These are phyloP conservation scores for Microchirus variegatus DNA, from an alignment of 2,797 vertebrate genomes.

Conservation along the genomic window DNA sequence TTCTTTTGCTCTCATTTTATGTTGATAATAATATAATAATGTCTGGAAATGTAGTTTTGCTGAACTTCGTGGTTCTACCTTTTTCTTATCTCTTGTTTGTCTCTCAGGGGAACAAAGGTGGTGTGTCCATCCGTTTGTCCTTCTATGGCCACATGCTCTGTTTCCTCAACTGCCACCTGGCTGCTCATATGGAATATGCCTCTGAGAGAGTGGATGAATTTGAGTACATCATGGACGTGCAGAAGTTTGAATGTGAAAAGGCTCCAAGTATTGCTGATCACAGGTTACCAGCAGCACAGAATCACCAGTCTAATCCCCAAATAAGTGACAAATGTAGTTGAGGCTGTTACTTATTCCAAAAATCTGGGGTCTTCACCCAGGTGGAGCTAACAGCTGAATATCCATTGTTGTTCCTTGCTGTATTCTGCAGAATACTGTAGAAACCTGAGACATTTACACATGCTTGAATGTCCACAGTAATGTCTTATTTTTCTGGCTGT, in stretches of 20 bases:
- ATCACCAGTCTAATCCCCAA: background rate
- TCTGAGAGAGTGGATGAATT: conserved; percentile 90
- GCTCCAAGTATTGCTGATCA: conserved; percentile 85
- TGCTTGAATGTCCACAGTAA: background rate
- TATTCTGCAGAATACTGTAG: too few relatives aligned
- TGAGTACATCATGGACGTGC: conserved; percentile 88
- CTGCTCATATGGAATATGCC: conserved; percentile 90
- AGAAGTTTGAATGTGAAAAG: conserved; percentile 81
- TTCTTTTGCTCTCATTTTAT: background rate
- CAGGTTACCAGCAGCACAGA: conserved; percentile 80
- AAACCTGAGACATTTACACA: background rate
- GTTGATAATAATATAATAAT: background rate
- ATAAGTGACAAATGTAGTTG: too few relatives aligned
- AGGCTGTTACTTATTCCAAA: too few relatives aligned
- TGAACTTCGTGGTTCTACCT: too few relatives aligned
- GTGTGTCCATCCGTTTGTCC: conserved; percentile 86
- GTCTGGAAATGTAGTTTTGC: too few relatives aligned
- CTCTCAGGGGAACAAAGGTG: conserved; percentile 96
- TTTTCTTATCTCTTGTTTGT: conserved; percentile 7
- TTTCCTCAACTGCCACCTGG: conserved; percentile 96
- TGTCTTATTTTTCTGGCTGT: too few relatives aligned
- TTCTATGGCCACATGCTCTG: conserved; percentile 91
- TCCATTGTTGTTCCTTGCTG: too few relatives aligned
- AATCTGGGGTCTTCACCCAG: too few relatives aligned
- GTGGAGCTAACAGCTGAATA: too few relatives aligned